These are phyloP conservation scores for Athalia circularis DNA, from an alignment of 2,888 invertebrate species.

Conservation along the genomic window DNA sequence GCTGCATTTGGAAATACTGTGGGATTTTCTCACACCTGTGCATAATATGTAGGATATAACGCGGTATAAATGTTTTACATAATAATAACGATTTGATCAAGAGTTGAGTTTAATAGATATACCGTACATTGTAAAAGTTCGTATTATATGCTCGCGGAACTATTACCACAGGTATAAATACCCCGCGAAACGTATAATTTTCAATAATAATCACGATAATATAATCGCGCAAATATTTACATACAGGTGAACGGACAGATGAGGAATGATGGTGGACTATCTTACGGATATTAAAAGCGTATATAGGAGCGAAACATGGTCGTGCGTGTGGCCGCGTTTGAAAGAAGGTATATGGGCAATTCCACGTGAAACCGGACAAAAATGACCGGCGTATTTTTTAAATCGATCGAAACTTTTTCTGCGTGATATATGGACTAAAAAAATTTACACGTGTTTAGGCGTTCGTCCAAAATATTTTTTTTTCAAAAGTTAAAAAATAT, in stretches of 20 bases:
- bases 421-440: no score
- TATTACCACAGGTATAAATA: constrained; percentile 41
- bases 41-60: background rate
- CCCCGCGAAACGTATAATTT: constrained; percentile 42
- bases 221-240: constrained; percentile 41
- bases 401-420: no score
- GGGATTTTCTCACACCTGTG: background rate
- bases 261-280: constrained; percentile 33
- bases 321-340: constrained; percentile 19
- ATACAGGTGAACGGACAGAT: constrained; percentile 40
- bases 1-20: no score
- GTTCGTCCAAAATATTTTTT: no score
- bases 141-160: background rate
- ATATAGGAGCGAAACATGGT: background rate
- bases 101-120: background rate
- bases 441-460: no score
- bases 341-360: background rate
- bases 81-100: constrained; percentile 8
- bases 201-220: constrained; percentile 43
- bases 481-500: no score
- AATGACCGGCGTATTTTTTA: no score
- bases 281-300: constrained; percentile 12
- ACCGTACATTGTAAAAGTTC: background rate
- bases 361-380: no score
- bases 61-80: background rate